phyloP scores from a whole-genome alignment of 1,140 invertebrate species.

The Caenorhabditis remanei region DNA sequence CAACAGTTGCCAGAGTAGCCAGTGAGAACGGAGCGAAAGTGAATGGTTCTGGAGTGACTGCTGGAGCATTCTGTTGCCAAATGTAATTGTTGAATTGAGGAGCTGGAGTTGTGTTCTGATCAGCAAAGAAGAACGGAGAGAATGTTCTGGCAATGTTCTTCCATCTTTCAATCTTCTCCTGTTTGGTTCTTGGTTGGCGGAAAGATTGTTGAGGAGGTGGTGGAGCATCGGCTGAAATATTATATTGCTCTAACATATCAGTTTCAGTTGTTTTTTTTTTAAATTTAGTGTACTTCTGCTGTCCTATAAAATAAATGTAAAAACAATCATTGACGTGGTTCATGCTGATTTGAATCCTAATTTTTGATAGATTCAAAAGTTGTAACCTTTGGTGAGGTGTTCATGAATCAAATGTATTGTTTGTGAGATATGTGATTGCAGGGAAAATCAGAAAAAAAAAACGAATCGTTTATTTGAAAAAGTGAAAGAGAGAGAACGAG shows the following conservation, averaged over 20 bases:
- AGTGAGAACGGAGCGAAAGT: slow-evolving; percentile 41
- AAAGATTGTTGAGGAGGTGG: not conserved
- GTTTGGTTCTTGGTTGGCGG: slow-evolving; percentile 8
- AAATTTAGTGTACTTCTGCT: no score
- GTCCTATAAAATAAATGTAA: no score
- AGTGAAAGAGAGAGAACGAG: not conserved
- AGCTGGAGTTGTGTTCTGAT: slow-evolving; percentile 7
- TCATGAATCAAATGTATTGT: no score
- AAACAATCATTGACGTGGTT: no score
- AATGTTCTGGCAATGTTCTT: slow-evolving; percentile 36
- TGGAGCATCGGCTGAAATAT: not conserved
- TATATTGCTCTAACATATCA: not conserved
- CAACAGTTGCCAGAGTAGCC: not conserved
- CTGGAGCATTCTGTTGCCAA: slow-evolving; percentile 27
- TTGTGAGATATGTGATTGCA: not conserved
- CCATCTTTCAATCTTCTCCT: slow-evolving; percentile 15
- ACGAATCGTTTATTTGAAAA: slow-evolving; percentile 4
- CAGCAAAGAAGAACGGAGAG: slow-evolving; percentile 14
- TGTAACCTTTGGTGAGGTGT: no score
- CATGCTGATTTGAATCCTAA: no score
- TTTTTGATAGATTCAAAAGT: no score
- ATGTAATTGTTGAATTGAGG: slow-evolving; percentile 38
- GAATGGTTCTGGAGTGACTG: slow-evolving; percentile 9
- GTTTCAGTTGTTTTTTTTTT: no score
- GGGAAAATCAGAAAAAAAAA: not conserved